These are phyloP conservation scores for Drosophila sordidula DNA, from an alignment of 2,888 invertebrate genomes.

Conservation along the genomic window DNA sequence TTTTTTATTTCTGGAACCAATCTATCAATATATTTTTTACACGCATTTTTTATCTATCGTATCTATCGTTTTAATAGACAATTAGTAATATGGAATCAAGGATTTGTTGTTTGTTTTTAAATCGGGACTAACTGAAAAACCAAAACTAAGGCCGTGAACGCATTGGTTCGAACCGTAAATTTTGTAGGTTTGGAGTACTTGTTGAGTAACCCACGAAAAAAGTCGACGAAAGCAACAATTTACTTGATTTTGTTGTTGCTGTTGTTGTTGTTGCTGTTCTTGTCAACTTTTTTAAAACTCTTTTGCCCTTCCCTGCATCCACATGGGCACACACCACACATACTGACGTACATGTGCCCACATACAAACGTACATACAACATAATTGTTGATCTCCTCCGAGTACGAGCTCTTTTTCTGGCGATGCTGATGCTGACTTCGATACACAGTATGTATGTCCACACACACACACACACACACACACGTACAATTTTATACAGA, in stretches of 20 bases:
- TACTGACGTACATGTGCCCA: neutral
- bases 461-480: slow-evolving; percentile 1
- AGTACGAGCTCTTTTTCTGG: slow-evolving; percentile 18
- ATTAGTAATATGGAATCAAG: no score
- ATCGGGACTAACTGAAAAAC: no score
- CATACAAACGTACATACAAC: slow-evolving; percentile 14
- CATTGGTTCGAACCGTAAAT: no score
- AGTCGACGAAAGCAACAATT: slow-evolving; percentile 42
- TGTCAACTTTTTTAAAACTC: slow-evolving; percentile 32
- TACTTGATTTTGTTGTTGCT: slow-evolving; percentile 35
- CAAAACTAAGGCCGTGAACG: no score
- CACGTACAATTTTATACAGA: neutral
- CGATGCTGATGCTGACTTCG: slow-evolving; percentile 28
- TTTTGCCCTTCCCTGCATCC: slow-evolving; percentile 14
- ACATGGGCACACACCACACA: neutral
- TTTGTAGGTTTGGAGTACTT: neutral
- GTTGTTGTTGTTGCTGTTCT: slow-evolving; percentile 32
- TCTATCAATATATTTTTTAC: no score
- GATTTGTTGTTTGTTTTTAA: no score
- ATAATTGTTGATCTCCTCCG: slow-evolving; percentile 45
- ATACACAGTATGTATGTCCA: neutral
- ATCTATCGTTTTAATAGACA: no score
- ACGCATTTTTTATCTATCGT: no score
- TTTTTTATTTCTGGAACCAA: no score
- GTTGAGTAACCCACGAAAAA: slow-evolving; percentile 24